Evolutionary conservation across 2,113 vertebrate species (phyloP).

Genomic region (Saimiri boliviensis): DNA sequence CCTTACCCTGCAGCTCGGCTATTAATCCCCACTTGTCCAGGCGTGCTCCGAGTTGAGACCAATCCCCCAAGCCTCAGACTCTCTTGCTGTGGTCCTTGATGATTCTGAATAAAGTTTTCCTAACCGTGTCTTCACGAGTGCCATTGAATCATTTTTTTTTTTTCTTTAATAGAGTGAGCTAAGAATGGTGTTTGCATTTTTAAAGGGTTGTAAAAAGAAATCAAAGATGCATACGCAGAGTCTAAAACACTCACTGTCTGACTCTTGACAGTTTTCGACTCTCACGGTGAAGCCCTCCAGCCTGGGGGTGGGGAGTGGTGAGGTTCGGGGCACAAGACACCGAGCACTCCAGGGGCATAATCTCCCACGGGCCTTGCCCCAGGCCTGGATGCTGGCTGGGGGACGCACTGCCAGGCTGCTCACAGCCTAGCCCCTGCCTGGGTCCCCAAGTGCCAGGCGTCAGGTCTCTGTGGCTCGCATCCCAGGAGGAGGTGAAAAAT

Average conservation of each 20-base stretch:
- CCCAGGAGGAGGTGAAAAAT: constrained; percentile 64
- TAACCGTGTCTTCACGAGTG: neutral
- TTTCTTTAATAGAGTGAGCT: neutral
- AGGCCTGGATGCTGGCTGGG: neutral
- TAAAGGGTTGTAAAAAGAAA: neutral
- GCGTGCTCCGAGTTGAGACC: neutral
- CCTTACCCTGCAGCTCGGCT: neutral
- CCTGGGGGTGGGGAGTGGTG: rapidly evolving
- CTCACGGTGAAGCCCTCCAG: neutral
- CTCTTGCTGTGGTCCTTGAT: neutral
- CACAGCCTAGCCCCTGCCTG: neutral
- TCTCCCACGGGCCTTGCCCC: neutral
- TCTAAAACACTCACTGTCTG: neutral
- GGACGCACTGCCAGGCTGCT: neutral
- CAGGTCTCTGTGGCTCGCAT: neutral
- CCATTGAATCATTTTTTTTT: neutral
- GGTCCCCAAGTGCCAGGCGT: neutral
- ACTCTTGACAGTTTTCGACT: too few relatives aligned
- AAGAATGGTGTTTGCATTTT: neutral
- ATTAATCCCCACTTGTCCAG: neutral
- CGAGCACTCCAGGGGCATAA: rapidly evolving
- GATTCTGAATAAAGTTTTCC: neutral
- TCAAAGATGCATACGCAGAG: rapidly evolving
- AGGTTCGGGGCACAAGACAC: neutral
- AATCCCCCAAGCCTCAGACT: neutral